Percentiles rank a stretch among this genome's conserved stretches.
These are phyloP conservation scores for Spinibarbus caldwelli DNA, from an alignment of 2,797 vertebrate species.

Conservation along the genomic window DNA sequence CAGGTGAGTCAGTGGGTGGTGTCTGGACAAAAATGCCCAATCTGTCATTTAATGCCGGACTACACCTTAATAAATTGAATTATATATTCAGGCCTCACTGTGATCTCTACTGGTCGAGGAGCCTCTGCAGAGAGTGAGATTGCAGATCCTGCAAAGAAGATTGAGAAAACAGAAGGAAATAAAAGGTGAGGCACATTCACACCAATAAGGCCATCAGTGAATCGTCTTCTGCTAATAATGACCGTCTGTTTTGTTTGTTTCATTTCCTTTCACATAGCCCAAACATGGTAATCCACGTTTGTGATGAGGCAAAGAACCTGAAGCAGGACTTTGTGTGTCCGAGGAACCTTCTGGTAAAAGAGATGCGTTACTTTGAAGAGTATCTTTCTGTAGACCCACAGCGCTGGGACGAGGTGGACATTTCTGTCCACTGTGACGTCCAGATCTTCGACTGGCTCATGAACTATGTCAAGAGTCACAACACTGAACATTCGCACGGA, in stretches of 20 bases:
- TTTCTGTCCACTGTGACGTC: conserved; percentile 97
- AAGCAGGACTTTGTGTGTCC: conserved; percentile 97
- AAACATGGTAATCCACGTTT: conserved; percentile 98
- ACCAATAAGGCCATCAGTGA: not conserved
- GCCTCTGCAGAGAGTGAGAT: conserved; percentile 83
- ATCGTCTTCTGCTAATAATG: not conserved
- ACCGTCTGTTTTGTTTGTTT: not conserved
- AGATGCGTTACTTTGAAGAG: conserved; percentile 98
- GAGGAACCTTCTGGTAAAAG: conserved; percentile 92
- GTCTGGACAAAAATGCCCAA: not conserved
- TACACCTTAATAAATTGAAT: not conserved
- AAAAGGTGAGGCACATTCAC: conserved; percentile 80
- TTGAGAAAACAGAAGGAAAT: conserved; percentile 79
- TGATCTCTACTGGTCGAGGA: conserved; percentile 74
- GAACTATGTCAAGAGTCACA: conserved; percentile 93
- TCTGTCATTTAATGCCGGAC: not conserved
- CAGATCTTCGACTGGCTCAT: conserved; percentile 99
- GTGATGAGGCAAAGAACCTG: conserved; percentile 96
- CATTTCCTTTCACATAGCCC: conserved; percentile 75
- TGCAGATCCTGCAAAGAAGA: conserved; percentile 72
- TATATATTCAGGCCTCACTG: conserved; percentile 59
- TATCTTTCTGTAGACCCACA: conserved; percentile 93
- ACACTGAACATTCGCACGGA: conserved; percentile 78
- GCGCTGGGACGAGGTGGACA: conserved; percentile 98
- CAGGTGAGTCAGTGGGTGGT: conserved; percentile 74